Base-by-base conservation (phyloP, 2,888 invertebrate species). In the Lamellibrachia columna region DNA sequence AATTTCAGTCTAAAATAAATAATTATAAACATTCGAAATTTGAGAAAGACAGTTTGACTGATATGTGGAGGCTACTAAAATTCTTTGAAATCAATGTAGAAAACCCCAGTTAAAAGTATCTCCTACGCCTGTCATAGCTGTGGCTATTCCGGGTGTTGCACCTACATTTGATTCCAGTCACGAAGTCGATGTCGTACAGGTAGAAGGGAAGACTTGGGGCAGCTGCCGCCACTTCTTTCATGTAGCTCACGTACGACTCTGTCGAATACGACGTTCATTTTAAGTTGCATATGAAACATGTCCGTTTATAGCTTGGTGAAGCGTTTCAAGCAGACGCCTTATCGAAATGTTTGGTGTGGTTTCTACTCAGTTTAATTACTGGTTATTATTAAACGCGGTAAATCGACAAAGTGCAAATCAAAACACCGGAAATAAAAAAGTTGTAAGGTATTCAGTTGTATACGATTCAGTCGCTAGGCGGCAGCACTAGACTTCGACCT, bases 101-200 rank as follows among this genome's bases (percentile, higher is more conserved):
- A 40, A 40, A 40, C 40, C 40, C 40, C 40, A 40, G 40, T 40
- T 40, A 40, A 40, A 40, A 15, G 22, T n/a, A 15, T 75, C 75
- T n/a, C 22, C 15, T 75, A n/a, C 1, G 75, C 15, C 3, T 75
- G n/a, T n/a, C 6, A n/a, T 22, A 22, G n/a, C 22, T 15, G 75
- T n/a, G 60, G 11, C 60, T 60, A 11, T 8, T 11, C 22, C 75
- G 75, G 6, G 0, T 22, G 22, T n/a, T 52, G 90, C 1, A n/a
- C 93, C 93, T 92, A 94, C 94, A 94, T 15, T 60, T 92, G n/a
- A 94, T 92, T 53, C 97, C 97, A 90, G 97, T 98, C 96, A 98
- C 97, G 93, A 97, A 97, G 0, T 98, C 98, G 94, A 98, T 98
- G 95, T 98, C 98, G 95, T 98, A 98, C 95, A 98, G 98, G 55